Conservation (phyloP, 1,140 invertebrate species). For the Teleogryllus occipitalis region DNA sequence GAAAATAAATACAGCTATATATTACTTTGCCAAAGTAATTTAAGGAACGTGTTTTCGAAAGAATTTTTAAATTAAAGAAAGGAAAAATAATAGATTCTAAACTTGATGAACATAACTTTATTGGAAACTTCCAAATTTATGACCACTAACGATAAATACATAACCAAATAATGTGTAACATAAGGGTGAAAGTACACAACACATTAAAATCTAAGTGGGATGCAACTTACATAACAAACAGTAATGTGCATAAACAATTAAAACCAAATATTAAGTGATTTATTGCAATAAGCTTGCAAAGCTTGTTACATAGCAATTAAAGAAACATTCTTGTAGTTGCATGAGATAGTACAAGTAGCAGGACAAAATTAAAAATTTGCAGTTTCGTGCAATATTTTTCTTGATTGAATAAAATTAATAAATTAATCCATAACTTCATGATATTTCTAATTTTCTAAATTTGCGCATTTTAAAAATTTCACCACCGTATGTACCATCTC, state of each 20-base stretch:
- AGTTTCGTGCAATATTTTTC: no score
- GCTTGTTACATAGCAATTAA: not conserved
- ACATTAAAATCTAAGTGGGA: not conserved
- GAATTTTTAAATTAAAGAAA: not conserved
- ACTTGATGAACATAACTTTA: not conserved
- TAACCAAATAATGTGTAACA: not conserved
- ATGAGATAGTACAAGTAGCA: not conserved
- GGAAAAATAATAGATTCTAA: no score
- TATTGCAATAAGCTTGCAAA: not conserved
- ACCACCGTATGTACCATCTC: not conserved
- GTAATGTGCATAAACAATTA: not conserved
- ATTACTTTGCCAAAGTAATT: not conserved
- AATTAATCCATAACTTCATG: no score
- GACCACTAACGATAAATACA: constrained; percentile 1
- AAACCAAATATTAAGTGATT: not conserved
- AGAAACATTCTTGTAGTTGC: not conserved
- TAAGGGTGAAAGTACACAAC: not conserved
- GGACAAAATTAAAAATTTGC: no score
- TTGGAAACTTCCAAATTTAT: not conserved
- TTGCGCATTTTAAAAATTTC: no score
- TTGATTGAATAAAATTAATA: no score
- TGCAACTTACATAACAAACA: not conserved
- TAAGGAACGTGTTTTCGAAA: not conserved
- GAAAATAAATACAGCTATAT: no score
- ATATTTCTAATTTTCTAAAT: no score